Evolutionary conservation across 2,113 vertebrate genomes (phyloP).

Genomic region (Anoura caudifer): DNA sequence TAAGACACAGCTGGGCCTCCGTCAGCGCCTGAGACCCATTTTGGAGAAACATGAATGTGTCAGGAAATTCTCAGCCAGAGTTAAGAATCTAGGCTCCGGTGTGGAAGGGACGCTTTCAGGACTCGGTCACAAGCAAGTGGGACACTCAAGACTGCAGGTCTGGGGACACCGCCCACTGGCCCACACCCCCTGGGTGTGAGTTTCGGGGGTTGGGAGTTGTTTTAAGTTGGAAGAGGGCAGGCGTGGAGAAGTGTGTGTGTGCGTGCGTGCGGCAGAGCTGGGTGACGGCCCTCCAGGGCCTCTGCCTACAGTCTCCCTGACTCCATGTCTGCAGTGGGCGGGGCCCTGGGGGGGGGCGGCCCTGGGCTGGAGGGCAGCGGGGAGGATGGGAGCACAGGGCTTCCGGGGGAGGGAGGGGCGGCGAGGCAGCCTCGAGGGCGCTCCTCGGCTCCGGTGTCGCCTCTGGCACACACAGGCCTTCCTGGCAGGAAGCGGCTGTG

Average conservation of each 20-base stretch:
- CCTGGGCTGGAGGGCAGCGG: not conserved
- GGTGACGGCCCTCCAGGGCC: not conserved
- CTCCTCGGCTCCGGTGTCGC: not conserved
- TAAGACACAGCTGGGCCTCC: rapidly evolving
- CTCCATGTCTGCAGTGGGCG: not conserved
- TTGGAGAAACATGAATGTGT: rapidly evolving
- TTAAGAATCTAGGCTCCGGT: not conserved
- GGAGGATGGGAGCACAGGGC: not conserved
- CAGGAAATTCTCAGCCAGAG: not conserved
- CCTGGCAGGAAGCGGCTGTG: not conserved
- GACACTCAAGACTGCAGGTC: not conserved
- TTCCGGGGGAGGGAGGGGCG: not conserved
- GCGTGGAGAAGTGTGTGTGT: no score
- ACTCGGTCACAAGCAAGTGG: not conserved
- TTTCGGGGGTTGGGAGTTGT: not conserved
- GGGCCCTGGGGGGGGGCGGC: not conserved
- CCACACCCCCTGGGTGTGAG: not conserved
- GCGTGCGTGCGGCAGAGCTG: not conserved
- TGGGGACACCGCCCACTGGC: not conserved
- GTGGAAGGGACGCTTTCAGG: rapidly evolving
- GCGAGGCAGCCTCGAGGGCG: not conserved
- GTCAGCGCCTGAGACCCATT: not conserved
- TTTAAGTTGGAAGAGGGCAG: not conserved
- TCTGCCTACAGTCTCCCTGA: rapidly evolving
- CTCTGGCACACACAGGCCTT: not conserved